Evolutionary conservation across 2,113 vertebrate species (phyloP), one percentile per base, ranked within the genome.

Genomic region (Suncus etruscus): DNA sequence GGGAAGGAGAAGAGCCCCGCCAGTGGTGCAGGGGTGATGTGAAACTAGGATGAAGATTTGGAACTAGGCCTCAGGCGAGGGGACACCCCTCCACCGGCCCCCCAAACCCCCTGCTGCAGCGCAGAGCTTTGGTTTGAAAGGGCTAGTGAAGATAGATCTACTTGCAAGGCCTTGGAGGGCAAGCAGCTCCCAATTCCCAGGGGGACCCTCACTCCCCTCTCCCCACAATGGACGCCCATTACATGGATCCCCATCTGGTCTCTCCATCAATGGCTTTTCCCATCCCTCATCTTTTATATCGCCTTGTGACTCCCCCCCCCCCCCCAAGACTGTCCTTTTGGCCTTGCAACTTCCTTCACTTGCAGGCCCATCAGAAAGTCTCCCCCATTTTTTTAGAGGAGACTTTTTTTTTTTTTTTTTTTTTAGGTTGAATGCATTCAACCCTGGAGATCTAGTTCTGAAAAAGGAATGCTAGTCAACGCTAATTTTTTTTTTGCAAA

Each of bases 141-240:
- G 90, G 51, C 84, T n/a, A 32, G 39, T 39, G 39, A 39, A 39
- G 65, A 27, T 48, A 70, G 84, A 83, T 54, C 68, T 85, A n/a
- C 39, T 51, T 58, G 74, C 76, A 80, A 82, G 66, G 31, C 39
- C 11, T 6, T 27, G 29, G 31, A 70, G 73, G 77, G 50, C 31
- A 22, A 18, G 54, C 66, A n/a, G 87, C 73, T 22, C 39, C 39
- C 39, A 39, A 76, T 29, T 54, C 83, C 86, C 65, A 47, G 18
- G 27, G 51, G 27, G 66, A 74, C 20, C 63, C 22, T 8, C 69
- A 39, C 6, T 72, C 79, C 86, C 15, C 58, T 66, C 65, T 29
- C 11, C 65, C 65, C 25, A 66, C 27, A 25, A 10, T 61, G 0
- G n/a, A 79, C 25, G 76, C 54, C 11, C 75, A 1, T 0, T 72